Conservation (phyloP, 2,797 vertebrate species). For the Sandelia bainsii region DNA sequence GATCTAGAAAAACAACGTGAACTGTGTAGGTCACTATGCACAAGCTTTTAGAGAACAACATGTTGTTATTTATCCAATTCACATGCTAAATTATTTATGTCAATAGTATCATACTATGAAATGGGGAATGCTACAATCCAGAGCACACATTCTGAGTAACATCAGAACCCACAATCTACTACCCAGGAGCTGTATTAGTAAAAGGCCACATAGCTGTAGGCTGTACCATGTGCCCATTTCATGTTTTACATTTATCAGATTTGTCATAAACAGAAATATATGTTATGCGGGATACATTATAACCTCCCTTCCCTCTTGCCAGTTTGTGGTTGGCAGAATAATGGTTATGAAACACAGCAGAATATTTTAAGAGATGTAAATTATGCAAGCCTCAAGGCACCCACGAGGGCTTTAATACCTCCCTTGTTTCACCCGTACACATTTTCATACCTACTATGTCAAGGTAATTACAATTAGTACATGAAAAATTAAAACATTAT, state of each 20-base stretch:
- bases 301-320: constrained; percentile 24
- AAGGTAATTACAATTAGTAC: constrained; percentile 59
- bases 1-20: constrained; percentile 14
- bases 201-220: background rate
- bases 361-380: constrained; percentile 61
- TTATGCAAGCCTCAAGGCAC: constrained; percentile 60
- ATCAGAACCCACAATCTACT: background rate
- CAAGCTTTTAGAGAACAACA: background rate
- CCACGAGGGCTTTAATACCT: constrained; percentile 39
- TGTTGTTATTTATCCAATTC: background rate
- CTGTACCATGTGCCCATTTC: constrained; percentile 23
- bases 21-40: constrained; percentile 19
- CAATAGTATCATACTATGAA: background rate
- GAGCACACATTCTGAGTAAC: background rate
- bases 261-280: constrained; percentile 10
- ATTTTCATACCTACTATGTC: constrained; percentile 51
- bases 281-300: constrained; percentile 6
- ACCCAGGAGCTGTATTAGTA: background rate
- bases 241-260: constrained; percentile 24
- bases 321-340: constrained; percentile 40
- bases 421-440: constrained; percentile 30
- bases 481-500: constrained; percentile 38
- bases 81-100: constrained; percentile 7
- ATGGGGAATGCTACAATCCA: background rate
- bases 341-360: constrained; percentile 46